Conservation (phyloP, 2,797 vertebrate species). For the Calcarius lapponicus region DNA sequence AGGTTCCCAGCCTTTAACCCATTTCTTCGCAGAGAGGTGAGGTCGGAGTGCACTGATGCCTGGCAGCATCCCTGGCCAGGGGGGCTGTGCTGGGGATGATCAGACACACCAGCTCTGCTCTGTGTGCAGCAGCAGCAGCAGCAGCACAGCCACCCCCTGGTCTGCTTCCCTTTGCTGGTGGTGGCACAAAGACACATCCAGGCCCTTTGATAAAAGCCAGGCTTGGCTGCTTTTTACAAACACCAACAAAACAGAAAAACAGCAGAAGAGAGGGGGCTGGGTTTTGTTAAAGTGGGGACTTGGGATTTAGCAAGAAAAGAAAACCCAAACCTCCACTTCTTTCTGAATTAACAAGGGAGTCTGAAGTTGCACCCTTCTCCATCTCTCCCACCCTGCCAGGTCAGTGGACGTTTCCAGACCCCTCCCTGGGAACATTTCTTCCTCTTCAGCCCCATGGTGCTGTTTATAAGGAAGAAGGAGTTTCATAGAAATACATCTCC, state of each 20-base stretch:
- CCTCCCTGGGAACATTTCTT: neutral
- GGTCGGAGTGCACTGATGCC: slow-evolving; percentile 19
- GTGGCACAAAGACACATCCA: slow-evolving; percentile 15
- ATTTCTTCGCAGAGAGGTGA: neutral
- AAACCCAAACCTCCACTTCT: neutral
- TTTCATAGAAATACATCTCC: neutral
- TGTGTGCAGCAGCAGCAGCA: neutral
- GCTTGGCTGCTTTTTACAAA: neutral
- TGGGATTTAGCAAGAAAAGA: neutral
- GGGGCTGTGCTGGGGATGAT: neutral
- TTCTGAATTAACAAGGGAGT: neutral
- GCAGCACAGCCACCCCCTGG: neutral
- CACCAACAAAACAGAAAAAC: neutral
- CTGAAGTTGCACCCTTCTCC: neutral
- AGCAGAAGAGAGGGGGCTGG: neutral
- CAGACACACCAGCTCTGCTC: neutral
- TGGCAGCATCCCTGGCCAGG: neutral
- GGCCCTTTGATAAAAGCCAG: slow-evolving; percentile 45
- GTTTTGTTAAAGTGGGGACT: neutral
- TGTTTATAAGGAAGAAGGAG: neutral
- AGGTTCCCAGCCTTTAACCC: neutral
- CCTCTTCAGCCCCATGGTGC: neutral
- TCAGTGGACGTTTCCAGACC: neutral
- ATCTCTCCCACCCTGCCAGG: neutral
- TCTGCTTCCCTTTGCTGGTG: neutral